phyloP scores from a whole-genome alignment of 1,140 invertebrate genomes.

The Eriosoma lanigerum region DNA sequence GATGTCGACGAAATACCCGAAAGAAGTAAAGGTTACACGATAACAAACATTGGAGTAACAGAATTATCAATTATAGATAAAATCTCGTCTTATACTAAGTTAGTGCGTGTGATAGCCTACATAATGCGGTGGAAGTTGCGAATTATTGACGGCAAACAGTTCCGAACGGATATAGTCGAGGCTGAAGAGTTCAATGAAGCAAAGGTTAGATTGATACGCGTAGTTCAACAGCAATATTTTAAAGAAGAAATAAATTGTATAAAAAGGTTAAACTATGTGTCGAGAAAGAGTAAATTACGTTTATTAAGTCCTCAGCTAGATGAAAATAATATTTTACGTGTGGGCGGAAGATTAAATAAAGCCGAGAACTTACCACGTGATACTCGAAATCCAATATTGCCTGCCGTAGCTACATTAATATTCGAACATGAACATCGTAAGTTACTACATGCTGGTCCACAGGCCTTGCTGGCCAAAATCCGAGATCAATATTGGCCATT shows the following conservation, averaged over 20 bases:
- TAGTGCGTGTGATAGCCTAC: background rate
- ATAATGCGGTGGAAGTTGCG: background rate
- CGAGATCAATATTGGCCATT: background rate
- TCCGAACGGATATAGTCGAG: background rate
- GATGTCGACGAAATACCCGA: background rate
- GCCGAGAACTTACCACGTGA: background rate
- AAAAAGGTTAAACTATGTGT: background rate
- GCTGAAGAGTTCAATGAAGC: background rate
- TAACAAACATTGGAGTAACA: background rate
- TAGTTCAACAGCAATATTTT: background rate
- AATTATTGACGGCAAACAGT: slow-evolving; percentile 28
- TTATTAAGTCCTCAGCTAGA: background rate
- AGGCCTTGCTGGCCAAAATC: background rate
- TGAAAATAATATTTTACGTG: background rate
- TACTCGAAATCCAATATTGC: background rate
- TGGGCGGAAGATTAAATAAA: background rate
- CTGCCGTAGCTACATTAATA: background rate
- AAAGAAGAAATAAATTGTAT: background rate
- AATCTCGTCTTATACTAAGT: background rate
- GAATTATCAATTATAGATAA: background rate
- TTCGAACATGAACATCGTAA: background rate
- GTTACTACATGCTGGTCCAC: background rate
- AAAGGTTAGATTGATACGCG: background rate
- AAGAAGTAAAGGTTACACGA: background rate
- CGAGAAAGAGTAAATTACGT: background rate